Evolutionary conservation across 1,140 invertebrate species (phyloP).

Genomic region (Musca domestica): DNA sequence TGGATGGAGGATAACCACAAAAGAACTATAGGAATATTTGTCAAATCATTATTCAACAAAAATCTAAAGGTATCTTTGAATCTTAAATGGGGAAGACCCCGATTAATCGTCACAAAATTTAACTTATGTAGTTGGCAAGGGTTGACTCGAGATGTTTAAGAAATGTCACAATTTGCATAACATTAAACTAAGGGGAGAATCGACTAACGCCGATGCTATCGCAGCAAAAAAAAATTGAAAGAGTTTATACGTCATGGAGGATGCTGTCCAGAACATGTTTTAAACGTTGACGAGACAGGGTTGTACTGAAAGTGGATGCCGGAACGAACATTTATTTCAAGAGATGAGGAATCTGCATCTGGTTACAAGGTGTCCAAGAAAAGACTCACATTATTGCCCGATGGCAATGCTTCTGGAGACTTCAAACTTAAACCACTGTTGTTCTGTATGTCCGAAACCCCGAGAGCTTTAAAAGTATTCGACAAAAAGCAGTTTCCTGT

Average conservation of each 20-base stretch:
- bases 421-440: neutral
- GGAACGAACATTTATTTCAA: slow-evolving; percentile 48
- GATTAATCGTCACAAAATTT: no score
- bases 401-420: slow-evolving; percentile 25
- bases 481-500: slow-evolving; percentile 37
- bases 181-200: no score
- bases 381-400: slow-evolving; percentile 50
- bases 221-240: neutral
- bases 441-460: slow-evolving; percentile 45
- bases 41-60: neutral
- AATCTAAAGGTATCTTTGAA: neutral
- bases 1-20: no score
- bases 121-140: neutral
- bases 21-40: no score
- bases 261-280: slow-evolving; percentile 48
- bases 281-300: slow-evolving; percentile 53
- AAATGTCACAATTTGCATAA: neutral
- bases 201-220: no score
- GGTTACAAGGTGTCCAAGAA: slow-evolving; percentile 55
- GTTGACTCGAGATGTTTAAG: neutral
- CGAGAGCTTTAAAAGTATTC: slow-evolving; percentile 50
- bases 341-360: slow-evolving; percentile 48
- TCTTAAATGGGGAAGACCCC: neutral
- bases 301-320: slow-evolving; percentile 57
- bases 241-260: neutral